These are phyloP conservation scores for Itoplectis maculator DNA, from an alignment of 2,888 invertebrate species.

Conservation along the genomic window DNA sequence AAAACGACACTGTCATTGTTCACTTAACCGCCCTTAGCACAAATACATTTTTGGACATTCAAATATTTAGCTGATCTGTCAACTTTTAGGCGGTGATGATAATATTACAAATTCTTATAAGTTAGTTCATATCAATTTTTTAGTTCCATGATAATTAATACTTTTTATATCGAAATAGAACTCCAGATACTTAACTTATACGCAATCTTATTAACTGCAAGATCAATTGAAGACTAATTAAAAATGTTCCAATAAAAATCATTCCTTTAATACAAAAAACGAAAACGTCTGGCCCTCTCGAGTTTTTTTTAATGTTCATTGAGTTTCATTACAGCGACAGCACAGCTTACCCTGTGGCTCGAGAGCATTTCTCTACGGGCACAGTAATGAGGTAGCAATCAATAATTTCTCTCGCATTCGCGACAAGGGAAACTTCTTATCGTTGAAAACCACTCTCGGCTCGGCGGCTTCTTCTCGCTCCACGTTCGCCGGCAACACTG, in stretches of 20 bases:
- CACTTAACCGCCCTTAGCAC: not conserved
- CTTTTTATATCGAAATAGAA: not conserved
- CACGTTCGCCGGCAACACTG: not conserved
- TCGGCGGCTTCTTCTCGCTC: slow-evolving; percentile 33
- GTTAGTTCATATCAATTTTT: too few species aligned
- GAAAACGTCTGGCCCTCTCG: not conserved
- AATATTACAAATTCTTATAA: too few species aligned
- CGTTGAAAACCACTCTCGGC: slow-evolving; percentile 57
- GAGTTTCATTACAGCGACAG: not conserved
- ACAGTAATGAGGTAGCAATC: slow-evolving; percentile 59
- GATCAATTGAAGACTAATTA: slow-evolving; percentile 5
- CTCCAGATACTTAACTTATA: not conserved
- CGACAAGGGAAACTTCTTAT: slow-evolving; percentile 57
- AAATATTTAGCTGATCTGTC: not conserved
- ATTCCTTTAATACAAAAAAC: not conserved
- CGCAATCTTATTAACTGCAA: not conserved
- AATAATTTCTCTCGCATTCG: slow-evolving; percentile 55
- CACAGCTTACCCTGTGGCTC: not conserved
- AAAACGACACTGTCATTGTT: not conserved
- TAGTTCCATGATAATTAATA: not conserved
- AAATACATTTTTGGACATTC: not conserved
- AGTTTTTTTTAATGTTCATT: not conserved
- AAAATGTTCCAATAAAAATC: not conserved
- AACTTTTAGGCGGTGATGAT: too few species aligned
- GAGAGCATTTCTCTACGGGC: not conserved